phyloP scores from a whole-genome alignment of 2,797 vertebrate genomes.

The Lagodon rhomboides region DNA sequence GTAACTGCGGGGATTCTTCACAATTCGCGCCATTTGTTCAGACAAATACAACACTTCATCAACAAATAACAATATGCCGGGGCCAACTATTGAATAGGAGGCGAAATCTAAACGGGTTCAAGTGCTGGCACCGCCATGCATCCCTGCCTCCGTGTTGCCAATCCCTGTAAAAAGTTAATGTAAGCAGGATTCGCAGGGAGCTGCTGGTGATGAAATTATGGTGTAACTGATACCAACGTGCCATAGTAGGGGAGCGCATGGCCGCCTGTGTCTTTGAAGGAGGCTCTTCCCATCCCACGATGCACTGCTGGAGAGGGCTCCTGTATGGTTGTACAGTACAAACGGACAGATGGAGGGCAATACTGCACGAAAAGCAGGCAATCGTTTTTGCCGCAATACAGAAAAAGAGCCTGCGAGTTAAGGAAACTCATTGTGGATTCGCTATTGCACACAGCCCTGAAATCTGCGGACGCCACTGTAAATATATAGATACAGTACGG shows the following conservation, averaged over 20 bases:
- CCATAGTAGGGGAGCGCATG: constrained; percentile 78
- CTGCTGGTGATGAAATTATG: constrained; percentile 90
- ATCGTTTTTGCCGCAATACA: constrained; percentile 71
- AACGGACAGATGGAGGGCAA: constrained; percentile 79
- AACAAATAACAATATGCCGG: constrained; percentile 73
- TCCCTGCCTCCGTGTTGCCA: constrained; percentile 82
- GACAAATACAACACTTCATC: constrained; percentile 70
- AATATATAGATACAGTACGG: constrained; percentile 15
- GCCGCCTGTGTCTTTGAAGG: constrained; percentile 80
- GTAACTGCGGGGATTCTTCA: constrained; percentile 66
- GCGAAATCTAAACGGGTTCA: constrained; percentile 62
- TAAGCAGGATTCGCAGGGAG: constrained; percentile 88
- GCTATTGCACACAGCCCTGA: constrained; percentile 62
- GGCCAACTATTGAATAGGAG: constrained; percentile 59
- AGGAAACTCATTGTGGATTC: constrained; percentile 55
- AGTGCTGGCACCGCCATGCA: constrained; percentile 72
- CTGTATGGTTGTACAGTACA: constrained; percentile 76
- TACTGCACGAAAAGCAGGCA: constrained; percentile 73
- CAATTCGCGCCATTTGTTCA: constrained; percentile 63
- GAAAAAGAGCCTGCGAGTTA: constrained; percentile 47
- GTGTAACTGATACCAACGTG: constrained; percentile 89
- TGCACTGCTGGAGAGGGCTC: constrained; percentile 77
- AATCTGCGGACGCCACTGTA: constrained; percentile 51
- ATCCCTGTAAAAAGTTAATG: constrained; percentile 90
- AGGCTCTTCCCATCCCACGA: constrained; percentile 75